These are phyloP conservation scores for Mus caroli DNA, from an alignment of 2,797 vertebrate species.

Conservation along the genomic window DNA sequence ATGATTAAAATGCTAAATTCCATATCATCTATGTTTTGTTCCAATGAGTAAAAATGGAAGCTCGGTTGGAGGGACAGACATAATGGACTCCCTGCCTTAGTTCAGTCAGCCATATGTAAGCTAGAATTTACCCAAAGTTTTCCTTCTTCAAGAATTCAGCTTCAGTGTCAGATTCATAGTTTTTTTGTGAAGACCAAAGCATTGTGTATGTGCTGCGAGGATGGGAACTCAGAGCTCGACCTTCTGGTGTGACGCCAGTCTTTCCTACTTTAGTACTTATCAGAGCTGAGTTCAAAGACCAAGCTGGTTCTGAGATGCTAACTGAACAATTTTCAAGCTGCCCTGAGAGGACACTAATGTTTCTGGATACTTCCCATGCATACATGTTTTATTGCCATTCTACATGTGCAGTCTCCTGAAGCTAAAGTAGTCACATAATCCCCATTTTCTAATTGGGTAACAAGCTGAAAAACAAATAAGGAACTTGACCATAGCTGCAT, in stretches of 20 bases:
- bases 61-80: neutral
- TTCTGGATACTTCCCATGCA: neutral
- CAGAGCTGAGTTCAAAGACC: neutral
- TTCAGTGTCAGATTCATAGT: neutral
- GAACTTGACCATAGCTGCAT: neutral
- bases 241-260: neutral
- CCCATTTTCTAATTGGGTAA: neutral
- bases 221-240: neutral
- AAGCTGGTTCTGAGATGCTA: neutral
- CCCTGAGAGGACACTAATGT: neutral
- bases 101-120: neutral
- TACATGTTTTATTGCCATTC: neutral
- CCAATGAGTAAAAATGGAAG: neutral
- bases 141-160: neutral
- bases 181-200: conserved; percentile 30
- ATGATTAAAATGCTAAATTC: neutral
- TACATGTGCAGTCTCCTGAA: neutral
- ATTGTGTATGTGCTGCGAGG: neutral
- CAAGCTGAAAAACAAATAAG: neutral
- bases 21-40: neutral
- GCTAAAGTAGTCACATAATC: neutral
- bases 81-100: neutral
- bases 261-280: neutral
- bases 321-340: neutral
- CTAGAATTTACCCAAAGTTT: conserved; percentile 13